Percentiles rank a stretch among this genome's conserved stretches.
phyloP scores from a whole-genome alignment of 2,888 invertebrate species.

The Troilus luridus region DNA sequence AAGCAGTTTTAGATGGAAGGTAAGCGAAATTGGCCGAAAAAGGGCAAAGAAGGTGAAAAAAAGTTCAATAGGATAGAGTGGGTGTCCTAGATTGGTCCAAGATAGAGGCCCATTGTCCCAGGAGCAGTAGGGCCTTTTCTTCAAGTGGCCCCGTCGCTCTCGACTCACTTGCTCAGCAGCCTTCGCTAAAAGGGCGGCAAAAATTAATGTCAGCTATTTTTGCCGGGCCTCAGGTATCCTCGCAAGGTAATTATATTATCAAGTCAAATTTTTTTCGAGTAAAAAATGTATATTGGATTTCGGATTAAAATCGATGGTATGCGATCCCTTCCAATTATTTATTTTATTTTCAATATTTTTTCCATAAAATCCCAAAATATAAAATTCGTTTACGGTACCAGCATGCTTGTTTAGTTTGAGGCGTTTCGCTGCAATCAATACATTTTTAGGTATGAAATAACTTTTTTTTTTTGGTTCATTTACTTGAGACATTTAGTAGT shows the following conservation, averaged over 20 bases:
- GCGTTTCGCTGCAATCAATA: no score
- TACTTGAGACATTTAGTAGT: no score
- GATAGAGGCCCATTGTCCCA: conserved; percentile 49
- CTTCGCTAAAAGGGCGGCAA: conserved; percentile 1
- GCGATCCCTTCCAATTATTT: no score
- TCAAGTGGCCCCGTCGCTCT: conserved; percentile 37
- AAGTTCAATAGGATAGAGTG: conserved; percentile 48
- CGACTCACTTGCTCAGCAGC: conserved; percentile 48
- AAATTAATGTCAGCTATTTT: conserved; percentile 35
- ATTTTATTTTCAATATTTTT: no score
- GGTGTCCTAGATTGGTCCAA: conserved; percentile 43
- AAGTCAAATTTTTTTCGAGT: neutral
- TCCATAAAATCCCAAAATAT: no score
- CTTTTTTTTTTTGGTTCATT: no score
- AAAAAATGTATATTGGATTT: neutral
- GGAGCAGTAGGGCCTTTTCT: conserved; percentile 49
- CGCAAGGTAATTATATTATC: neutral
- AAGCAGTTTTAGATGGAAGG: conserved; percentile 35
- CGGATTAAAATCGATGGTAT: neutral
- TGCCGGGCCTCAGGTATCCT: neutral
- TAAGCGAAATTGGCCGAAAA: conserved; percentile 49
- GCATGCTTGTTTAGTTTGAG: no score
- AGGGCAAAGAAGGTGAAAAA: conserved; percentile 22
- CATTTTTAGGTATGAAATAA: no score
- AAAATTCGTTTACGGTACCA: no score